Evolutionary conservation across 2,888 invertebrate genomes (phyloP).

Genomic region (Coenonympha arcania): DNA sequence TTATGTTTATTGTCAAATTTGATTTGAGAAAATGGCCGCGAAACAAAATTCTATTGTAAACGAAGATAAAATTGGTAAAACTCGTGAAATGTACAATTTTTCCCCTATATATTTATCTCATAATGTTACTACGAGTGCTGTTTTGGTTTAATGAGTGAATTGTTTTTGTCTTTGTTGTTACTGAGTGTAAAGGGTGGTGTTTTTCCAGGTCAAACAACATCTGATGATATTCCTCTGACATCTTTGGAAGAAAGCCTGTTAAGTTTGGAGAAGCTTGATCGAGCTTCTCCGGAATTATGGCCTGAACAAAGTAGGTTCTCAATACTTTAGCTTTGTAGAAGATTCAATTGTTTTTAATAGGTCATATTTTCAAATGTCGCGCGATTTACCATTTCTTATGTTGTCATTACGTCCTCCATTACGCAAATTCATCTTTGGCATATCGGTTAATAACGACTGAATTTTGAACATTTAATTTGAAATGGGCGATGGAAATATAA

Average conservation of each 20-base stretch:
- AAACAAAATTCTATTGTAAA: slow-evolving; percentile 77
- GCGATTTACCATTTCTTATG: slow-evolving; percentile 51
- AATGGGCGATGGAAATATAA: slow-evolving; percentile 51
- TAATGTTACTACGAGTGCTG: background rate
- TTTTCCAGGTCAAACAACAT: slow-evolving; percentile 51
- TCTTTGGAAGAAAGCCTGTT: slow-evolving; percentile 83
- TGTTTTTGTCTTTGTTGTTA: background rate
- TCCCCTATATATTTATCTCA: background rate
- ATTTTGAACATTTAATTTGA: slow-evolving; percentile 51
- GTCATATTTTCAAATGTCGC: slow-evolving; percentile 60
- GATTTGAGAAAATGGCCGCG: slow-evolving; percentile 77
- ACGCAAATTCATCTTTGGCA: slow-evolving; percentile 38
- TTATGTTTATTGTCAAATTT: slow-evolving; percentile 39
- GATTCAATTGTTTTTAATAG: slow-evolving; percentile 14
- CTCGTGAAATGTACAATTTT: background rate
- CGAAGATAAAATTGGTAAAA: slow-evolving; percentile 66
- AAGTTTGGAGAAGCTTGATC: slow-evolving; percentile 91
- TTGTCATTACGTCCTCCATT: slow-evolving; percentile 56
- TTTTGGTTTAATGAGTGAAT: background rate
- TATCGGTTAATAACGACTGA: slow-evolving; percentile 54
- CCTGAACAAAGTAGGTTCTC: slow-evolving; percentile 89
- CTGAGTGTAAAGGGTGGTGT: background rate
- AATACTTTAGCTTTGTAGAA: slow-evolving; percentile 5
- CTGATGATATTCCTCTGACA: slow-evolving; percentile 69
- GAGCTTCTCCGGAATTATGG: slow-evolving; percentile 97